Base-by-base conservation (phyloP, 2,888 invertebrate genomes). In the Ophioninae sp. region DNA sequence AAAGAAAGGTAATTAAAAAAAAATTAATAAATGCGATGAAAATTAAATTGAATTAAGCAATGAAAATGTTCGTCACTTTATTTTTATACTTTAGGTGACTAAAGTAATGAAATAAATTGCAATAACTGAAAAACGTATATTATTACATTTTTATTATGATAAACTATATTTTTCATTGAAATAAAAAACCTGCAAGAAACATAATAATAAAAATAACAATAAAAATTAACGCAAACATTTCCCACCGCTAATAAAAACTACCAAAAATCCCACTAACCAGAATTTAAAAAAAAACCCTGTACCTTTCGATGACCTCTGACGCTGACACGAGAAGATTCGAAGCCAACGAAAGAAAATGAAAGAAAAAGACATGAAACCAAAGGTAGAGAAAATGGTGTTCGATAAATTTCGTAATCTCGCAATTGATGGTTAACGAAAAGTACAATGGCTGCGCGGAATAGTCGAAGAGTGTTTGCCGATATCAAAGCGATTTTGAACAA, bases 391-490 rank as follows among this genome's bases (percentile, higher is more conserved):
- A 21, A 65, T 37, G 17, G 7, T 21, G n/a, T 50, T 23, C 39
- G 8, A 57, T 39, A 75, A 75, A 13, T 0, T 39, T 57, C 1
- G 20, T 6, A 57, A 67, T 5, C 3, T 13, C 30, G 21, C 23
- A n/a, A n/a, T 21, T 17, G 7, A 6, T 7, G 30, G 21, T 23
- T 6, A 21, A 65, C n/a, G 13, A 2, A 44, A 44, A 13, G 65
- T 23, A 21, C 44, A 44, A 78, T 78, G 67, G 21, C 37, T 3
- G 13, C 13, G 21, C 21, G 57, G 21, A 21, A n/a, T 6, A 30
- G 13, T 50, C 37, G 13, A 56, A 62, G 69, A 61, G 69, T 59
- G 23, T 70, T 44, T 10, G 44, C 17, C 50, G 50, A 17, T 50
- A 13, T 50, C 50, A 13, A 50, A 50, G 17, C 50, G 6, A 17